Evolutionary conservation across 2,113 vertebrate species (phyloP), one percentile per base, ranked within the genome.

Genomic region (Dromaius novaehollandiae): DNA sequence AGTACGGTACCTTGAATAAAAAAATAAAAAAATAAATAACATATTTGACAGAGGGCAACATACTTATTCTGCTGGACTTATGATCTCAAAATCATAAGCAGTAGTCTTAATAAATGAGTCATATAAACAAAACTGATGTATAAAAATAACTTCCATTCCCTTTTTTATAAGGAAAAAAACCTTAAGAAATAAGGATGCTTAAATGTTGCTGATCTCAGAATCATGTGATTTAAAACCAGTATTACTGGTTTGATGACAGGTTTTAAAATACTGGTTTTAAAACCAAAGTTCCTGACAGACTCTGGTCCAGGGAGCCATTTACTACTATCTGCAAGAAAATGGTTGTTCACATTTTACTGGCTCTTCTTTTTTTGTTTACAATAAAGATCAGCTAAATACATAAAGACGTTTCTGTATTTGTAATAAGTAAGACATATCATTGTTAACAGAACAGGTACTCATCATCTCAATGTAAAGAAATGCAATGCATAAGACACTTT

Each of bases 1-100:
- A 53, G 5, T 17, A 34, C 8, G 3, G 4, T 34, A 25, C 17
- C 6, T 74, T 0, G 0, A 58, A 80, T 34, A 44, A 82, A 58
- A 44, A 82, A 58, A 42, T 2, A 64, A 60, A 42, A 34, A 55
- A 38, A 46, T 26, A 50, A 87, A 65, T 1, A 38, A 1, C 2
- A 42, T 53, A 53, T 63, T 82, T 85, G 11, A 30, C 11, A 64
- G 21, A 20, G 5, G 94, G 19, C 0, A 51, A 4, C 8, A 44
- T 25, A 25, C 2, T 55, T 88, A 38, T 51, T 89, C 36, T 58
- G 8, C 55, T 71, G 30, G 66, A 79, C 0, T 63, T 85, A 20
- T 13, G 3, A 2, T 17, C 84, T 38, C 24, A 76, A 76, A 85
- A 48, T 71, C 32, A 86, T 73, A 76, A 88, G 0, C 4, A 50